A percentile compares a stretch with the other conserved stretches of the same genome.
Evolutionary conservation across 2,888 invertebrate species (phyloP).

Genomic region (Lasioglossum oenotherae): DNA sequence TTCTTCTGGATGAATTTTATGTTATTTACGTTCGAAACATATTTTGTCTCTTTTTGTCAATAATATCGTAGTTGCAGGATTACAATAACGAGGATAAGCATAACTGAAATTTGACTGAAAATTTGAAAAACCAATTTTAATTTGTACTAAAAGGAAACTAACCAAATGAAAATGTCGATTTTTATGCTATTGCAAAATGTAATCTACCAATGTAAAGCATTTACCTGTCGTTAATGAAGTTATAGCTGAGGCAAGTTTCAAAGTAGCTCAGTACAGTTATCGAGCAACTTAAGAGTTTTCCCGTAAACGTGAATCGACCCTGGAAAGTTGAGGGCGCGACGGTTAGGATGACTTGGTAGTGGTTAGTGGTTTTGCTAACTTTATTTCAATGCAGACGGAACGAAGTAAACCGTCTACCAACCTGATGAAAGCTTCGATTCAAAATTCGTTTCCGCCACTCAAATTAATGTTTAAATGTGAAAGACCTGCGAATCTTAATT

Average conservation of each 20-base stretch:
- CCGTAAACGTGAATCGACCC: constrained; percentile 50
- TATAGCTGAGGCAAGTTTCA: constrained; percentile 40
- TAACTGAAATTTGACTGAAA: background rate
- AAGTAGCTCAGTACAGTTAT: constrained; percentile 48
- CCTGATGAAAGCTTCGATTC: constrained; percentile 48
- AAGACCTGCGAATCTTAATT: constrained; percentile 14
- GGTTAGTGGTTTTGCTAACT: constrained; percentile 70
- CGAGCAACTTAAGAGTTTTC: constrained; percentile 52
- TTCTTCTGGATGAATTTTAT: background rate
- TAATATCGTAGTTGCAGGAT: background rate
- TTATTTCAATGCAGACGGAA: constrained; percentile 69
- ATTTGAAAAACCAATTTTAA: constrained; percentile 22
- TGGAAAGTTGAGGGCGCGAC: constrained; percentile 28
- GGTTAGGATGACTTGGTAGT: constrained; percentile 41
- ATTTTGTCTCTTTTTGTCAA: background rate
- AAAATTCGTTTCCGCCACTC: constrained; percentile 52
- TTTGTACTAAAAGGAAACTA: background rate
- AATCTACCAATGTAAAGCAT: constrained; percentile 37
- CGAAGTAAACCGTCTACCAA: constrained; percentile 56
- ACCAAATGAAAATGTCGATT: background rate
- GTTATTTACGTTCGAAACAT: background rate
- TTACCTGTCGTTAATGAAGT: constrained; percentile 62
- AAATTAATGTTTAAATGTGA: constrained; percentile 23
- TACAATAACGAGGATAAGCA: background rate
- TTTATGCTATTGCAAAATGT: constrained; percentile 37